Evolutionary conservation across 92 coral and sea anemone genomes (phyloP).

Genomic region (Paragorgia papillata): DNA sequence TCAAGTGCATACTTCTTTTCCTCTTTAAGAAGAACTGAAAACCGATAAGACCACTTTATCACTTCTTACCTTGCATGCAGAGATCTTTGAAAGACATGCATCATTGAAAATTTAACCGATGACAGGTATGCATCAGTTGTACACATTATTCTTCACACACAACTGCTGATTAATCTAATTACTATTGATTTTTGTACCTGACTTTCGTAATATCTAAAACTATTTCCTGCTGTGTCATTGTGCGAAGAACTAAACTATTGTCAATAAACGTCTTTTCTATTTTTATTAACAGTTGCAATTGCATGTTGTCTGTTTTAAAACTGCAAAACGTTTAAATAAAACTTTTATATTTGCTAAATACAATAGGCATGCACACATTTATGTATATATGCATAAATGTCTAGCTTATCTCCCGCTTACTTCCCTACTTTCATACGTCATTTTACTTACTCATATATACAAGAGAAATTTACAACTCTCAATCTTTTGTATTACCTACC

Average conservation of each 20-base stretch:
- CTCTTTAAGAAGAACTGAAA: slow-evolving; percentile 19
- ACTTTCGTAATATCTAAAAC: slow-evolving; percentile 5
- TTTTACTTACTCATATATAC: no score
- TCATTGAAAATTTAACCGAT: slow-evolving; percentile 46
- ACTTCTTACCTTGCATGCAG: slow-evolving; percentile 1
- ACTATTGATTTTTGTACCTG: slow-evolving; percentile 11
- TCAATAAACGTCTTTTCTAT: not conserved
- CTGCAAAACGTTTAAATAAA: no score
- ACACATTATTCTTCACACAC: slow-evolving; percentile 24
- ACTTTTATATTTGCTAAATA: no score
- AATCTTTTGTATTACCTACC: no score
- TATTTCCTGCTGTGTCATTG: slow-evolving; percentile 12
- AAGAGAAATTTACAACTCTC: no score
- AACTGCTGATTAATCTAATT: slow-evolving; percentile 32
- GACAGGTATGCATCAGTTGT: slow-evolving; percentile 41
- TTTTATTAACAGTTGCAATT: no score
- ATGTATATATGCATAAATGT: no score
- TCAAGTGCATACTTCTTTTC: slow-evolving; percentile 21
- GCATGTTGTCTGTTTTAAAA: no score
- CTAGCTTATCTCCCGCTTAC: no score
- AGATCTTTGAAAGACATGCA: slow-evolving; percentile 47
- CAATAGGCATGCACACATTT: no score
- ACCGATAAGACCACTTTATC: slow-evolving; percentile 33
- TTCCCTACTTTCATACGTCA: no score
- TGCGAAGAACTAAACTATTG: not conserved